Evolutionary conservation across 2,888 invertebrate genomes (phyloP), one percentile per base, ranked within the genome.

Genomic region (Synanthedon formicaeformis): DNA sequence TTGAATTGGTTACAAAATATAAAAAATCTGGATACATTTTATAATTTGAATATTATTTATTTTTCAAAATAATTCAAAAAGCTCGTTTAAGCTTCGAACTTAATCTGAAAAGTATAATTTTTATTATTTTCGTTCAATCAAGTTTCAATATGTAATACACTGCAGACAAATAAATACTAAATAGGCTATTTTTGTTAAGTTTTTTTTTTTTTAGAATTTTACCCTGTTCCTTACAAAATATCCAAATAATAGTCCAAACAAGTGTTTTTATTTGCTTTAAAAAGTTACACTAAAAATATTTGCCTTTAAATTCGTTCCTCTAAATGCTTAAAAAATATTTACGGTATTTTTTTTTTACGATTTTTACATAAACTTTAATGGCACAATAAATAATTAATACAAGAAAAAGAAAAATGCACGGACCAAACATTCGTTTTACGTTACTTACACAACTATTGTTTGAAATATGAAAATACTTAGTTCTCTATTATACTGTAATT

Each of bases 391-490:
- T 45, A 10, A 34, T 2, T 18, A 41, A 41, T 45, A 45, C 13
- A 45, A 45, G 41, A n/a, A 45, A 14, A 23, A 34, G 6, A 34
- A 34, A 14, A 45, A 45, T 45, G n/a, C 45, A 45, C 11, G 14
- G n/a, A 45, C 45, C 45, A 45, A 13, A 45, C 45, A 45, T 45
- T n/a, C 14, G 45, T 8, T 45, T 45, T 3, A 13, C 56, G 60
- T 60, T 58, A 59, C 59, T 62, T 64, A 67, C 58, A 23, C 23
- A 65, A 63, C 68, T 78, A 78, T 80, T 73, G 73, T 67, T 74
- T 65, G 63, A 59, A 61, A 67, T 84, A 83, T 62, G 81, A 84
- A 84, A 85, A 85, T 84, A 85, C 78, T 45, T 10, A 34, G 34
- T 34, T 34, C 34, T 34, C 34, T 34, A 34, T 34, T 34, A 34